These are phyloP conservation scores for Phataginus tetradactyla DNA, from an alignment of 2,797 vertebrate species.

Conservation along the genomic window DNA sequence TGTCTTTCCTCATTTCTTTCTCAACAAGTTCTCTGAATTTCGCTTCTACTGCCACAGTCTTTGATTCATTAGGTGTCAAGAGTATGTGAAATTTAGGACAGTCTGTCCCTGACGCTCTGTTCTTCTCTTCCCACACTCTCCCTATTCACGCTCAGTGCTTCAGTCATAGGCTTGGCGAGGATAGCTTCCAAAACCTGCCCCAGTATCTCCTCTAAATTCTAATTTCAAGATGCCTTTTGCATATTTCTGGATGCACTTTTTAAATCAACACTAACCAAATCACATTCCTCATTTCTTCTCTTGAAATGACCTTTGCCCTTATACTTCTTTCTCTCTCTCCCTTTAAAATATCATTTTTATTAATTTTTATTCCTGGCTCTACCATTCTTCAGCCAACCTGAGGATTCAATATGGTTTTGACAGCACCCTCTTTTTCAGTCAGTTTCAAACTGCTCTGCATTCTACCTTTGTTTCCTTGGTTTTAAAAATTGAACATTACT, in stretches of 20 bases:
- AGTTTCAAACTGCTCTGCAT: not conserved
- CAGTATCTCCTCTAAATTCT: not conserved
- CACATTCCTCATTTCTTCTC: not conserved
- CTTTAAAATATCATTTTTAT: not conserved
- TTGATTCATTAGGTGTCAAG: not conserved
- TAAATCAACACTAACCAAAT: not conserved
- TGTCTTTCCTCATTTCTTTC: not conserved
- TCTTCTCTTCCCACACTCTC: not conserved
- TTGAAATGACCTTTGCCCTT: not conserved
- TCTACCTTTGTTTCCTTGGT: not conserved
- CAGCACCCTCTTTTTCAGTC: not conserved
- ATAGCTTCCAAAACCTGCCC: not conserved
- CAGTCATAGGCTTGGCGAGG: not conserved
- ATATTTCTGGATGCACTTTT: not conserved
- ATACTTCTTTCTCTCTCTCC: not conserved
- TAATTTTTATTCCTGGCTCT: not conserved
- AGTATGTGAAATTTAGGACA: not conserved
- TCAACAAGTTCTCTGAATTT: not conserved
- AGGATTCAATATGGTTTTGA: not conserved
- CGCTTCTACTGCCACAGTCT: not conserved
- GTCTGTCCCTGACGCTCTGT: not conserved
- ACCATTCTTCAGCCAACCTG: not conserved
- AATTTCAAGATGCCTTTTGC: not conserved
- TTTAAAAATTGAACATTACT: slow-evolving; percentile 14
- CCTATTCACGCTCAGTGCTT: not conserved